Conservation (phyloP, 2,113 vertebrate genomes). For the Cricetomys ansorgei region DNA sequence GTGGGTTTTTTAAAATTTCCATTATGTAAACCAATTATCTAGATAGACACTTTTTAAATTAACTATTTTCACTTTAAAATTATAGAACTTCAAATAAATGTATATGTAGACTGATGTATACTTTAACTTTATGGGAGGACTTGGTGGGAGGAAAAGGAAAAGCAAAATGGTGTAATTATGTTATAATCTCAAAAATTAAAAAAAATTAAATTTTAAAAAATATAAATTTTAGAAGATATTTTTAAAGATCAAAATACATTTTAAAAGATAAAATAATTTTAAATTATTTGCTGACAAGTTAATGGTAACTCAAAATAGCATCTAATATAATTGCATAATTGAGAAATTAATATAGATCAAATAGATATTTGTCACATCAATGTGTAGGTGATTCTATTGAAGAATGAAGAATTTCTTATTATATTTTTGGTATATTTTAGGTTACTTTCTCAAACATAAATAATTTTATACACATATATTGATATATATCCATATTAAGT, state of each 20-base stretch:
- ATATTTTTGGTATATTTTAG: background rate
- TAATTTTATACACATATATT: background rate
- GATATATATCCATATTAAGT: fast-evolving
- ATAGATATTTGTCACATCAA: background rate
- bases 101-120: background rate
- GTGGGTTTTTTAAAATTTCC: background rate
- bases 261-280: too few species aligned
- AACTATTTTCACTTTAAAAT: background rate
- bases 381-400: background rate
- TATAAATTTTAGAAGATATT: too few species aligned
- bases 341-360: background rate
- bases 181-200: background rate
- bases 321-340: background rate
- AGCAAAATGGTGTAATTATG: background rate
- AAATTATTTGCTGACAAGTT: background rate
- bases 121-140: background rate
- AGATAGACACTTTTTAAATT: background rate
- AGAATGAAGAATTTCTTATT: background rate
- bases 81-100: background rate
- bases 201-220: background rate
- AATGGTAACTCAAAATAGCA: background rate
- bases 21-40: background rate
- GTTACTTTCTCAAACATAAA: background rate
- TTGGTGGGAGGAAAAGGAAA: background rate
- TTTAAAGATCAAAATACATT: too few species aligned